These are phyloP conservation scores for Acanthurus tractus DNA, from an alignment of 2,797 vertebrate species.

Conservation along the genomic window DNA sequence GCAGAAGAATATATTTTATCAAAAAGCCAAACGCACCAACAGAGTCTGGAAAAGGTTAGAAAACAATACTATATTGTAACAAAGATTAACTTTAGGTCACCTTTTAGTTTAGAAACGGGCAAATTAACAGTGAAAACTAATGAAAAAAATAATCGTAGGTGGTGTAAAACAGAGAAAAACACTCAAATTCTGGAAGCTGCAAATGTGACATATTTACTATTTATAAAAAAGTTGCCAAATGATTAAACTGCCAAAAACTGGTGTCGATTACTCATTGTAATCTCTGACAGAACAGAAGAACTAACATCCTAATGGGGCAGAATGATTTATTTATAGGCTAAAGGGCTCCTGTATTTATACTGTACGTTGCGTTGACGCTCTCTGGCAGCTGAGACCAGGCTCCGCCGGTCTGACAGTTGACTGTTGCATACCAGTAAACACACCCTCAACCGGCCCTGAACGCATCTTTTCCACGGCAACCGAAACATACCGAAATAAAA, in stretches of 20 bases:
- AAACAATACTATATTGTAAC: too few species aligned
- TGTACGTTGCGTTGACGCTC: slow-evolving; percentile 40
- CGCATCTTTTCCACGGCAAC: background rate
- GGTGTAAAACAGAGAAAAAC: background rate
- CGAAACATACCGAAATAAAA: slow-evolving; percentile 36
- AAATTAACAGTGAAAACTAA: background rate
- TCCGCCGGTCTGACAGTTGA: slow-evolving; percentile 62
- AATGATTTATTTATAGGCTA: slow-evolving; percentile 44
- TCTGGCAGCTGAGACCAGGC: slow-evolving; percentile 41
- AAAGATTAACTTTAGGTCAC: too few species aligned
- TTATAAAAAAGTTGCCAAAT: too few species aligned
- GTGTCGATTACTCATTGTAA: background rate
- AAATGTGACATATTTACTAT: background rate
- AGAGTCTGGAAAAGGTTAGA: too few species aligned
- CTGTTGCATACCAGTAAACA: slow-evolving; percentile 53
- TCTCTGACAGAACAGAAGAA: background rate
- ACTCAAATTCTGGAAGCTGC: background rate
- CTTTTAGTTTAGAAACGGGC: background rate
- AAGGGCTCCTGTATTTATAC: slow-evolving; percentile 10
- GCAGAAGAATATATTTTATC: background rate
- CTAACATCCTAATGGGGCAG: background rate
- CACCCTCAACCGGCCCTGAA: slow-evolving; percentile 26
- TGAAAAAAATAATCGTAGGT: too few species aligned
- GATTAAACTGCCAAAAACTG: background rate
- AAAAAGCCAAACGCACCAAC: background rate